These are phyloP conservation scores for Lagopus leucura DNA, from an alignment of 2,113 vertebrate genomes.

Conservation along the genomic window DNA sequence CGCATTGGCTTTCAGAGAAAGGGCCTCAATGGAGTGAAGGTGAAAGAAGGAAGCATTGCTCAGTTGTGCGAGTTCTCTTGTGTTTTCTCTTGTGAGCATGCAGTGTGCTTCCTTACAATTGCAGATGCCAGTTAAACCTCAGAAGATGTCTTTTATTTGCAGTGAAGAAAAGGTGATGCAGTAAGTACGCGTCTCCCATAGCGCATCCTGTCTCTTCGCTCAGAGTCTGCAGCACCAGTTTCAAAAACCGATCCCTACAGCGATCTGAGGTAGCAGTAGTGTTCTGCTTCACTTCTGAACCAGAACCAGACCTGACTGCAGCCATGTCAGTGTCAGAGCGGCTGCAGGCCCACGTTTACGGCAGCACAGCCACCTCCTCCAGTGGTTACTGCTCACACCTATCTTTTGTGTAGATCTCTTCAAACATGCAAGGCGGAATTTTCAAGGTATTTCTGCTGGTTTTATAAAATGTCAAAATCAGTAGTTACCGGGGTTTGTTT, in stretches of 20 bases:
- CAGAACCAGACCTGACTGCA: neutral
- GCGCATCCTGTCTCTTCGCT: neutral
- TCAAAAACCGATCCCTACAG: neutral
- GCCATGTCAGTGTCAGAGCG: neutral
- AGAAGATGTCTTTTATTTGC: neutral
- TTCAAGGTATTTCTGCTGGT: neutral
- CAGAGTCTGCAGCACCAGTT: neutral
- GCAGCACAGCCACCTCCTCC: neutral
- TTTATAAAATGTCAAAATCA: neutral
- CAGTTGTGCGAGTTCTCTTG: neutral
- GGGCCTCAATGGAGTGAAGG: neutral
- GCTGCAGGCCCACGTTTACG: neutral
- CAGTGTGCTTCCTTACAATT: slow-evolving; percentile 14
- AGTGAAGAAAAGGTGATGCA: neutral
- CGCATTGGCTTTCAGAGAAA: neutral
- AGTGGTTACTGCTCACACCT: neutral
- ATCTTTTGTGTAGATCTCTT: neutral
- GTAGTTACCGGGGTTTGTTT: neutral
- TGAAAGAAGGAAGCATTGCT: neutral
- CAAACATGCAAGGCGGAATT: neutral
- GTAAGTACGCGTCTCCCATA: accelerated
- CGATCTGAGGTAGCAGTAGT: neutral
- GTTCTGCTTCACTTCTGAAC: neutral
- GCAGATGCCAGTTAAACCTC: neutral
- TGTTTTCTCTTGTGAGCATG: neutral